Evolutionary conservation across 1,140 invertebrate genomes (phyloP).

Genomic region (Lepidurus packardi): DNA sequence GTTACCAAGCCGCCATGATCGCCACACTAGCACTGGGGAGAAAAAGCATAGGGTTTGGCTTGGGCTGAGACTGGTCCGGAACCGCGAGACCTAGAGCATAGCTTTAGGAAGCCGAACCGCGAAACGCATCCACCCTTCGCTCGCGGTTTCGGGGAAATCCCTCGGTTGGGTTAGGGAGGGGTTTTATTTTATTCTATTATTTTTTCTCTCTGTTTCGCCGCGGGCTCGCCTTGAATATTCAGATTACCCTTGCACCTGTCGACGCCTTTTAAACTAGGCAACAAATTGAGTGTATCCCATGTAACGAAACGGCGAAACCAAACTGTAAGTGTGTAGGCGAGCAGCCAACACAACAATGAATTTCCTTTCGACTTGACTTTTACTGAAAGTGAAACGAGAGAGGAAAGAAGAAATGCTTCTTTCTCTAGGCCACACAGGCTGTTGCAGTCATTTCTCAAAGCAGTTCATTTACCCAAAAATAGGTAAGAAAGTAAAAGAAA

Average conservation of each 20-base stretch:
- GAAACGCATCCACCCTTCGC: neutral
- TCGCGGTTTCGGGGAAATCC: neutral
- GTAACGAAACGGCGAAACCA: neutral
- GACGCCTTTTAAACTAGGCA: neutral
- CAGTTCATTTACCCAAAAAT: neutral
- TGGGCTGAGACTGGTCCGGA: neutral
- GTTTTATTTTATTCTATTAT: neutral
- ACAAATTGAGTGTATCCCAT: neutral
- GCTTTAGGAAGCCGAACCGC: too few relatives aligned
- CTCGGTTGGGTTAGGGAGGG: neutral
- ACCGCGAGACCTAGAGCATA: neutral
- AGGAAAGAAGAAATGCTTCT: neutral
- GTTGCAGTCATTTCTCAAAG: neutral
- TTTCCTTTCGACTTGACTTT: neutral
- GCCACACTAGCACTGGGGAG: conserved; percentile 6
- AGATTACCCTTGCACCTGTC: neutral
- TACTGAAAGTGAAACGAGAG: neutral
- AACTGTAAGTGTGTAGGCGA: neutral
- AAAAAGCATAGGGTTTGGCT: neutral
- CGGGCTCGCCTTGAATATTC: neutral
- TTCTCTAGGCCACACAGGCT: neutral
- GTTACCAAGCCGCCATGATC: conserved; percentile 20
- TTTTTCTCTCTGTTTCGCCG: neutral
- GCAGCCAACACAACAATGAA: neutral
- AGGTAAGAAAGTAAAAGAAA: neutral